Evolutionary conservation across 2,113 vertebrate genomes (phyloP), one percentile per base, ranked within the genome.

Genomic region (Hemiprocne comata): DNA sequence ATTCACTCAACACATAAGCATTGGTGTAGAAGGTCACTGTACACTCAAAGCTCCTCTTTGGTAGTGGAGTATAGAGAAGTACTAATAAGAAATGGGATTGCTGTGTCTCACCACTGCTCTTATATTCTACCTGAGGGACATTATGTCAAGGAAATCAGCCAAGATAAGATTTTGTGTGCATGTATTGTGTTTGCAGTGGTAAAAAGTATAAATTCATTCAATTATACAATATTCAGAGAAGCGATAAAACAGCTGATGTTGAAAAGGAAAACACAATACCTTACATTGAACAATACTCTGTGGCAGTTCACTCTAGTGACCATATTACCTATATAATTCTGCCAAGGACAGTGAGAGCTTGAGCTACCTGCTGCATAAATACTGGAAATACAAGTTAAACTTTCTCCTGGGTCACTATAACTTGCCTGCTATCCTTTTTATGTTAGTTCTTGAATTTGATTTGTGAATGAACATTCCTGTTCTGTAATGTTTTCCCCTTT

Each of bases 1-100:
- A 53, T 34, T 69, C 12, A 26, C 74, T 73, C 64, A 89, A 73
- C 57, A 55, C 18, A 11, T 9, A 71, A 69, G 38, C 72, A 36
- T 54, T 65, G 58, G 25, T 90, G 14, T 78, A 81, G 82, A 89
- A 93, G 40, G 57, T 93, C 86, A 90, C 40, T 69, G 44, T 90
- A 66, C 38, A 71, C 55, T 88, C 19, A 69, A 65, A 90, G 48
- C 14, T 92, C 29, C 40, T 87, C 70, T 95, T 91, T 75, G 25
- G 26, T 61, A 48, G 84, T 38, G 60, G 75, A 76, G 28, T 77
- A 64, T 64, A 44, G 57, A 62, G 46, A 38, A 67, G 86, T 57
- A 80, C 60, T 93, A 83, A 87, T 77, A 92, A 74, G 85, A 91
- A 36, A 29, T 62, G 42, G 67, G 76, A 79, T 87, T 89, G 51